phyloP scores from a whole-genome alignment of 2,888 invertebrate species.

The Tryphoninae sp. region DNA sequence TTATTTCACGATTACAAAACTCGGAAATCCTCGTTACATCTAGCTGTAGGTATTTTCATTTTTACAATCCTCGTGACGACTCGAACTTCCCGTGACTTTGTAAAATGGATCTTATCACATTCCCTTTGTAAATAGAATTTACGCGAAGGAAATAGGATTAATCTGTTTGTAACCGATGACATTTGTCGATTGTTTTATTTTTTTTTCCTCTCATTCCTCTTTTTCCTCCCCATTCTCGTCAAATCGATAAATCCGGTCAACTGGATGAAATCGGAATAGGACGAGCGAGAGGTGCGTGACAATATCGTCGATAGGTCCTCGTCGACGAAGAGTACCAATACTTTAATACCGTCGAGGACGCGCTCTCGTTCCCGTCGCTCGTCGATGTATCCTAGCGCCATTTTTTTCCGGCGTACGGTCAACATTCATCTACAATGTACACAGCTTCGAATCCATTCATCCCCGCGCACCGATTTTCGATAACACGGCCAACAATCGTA shows the following conservation, averaged over 20 bases:
- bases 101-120: not conserved
- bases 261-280: constrained; percentile 24
- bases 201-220: not conserved
- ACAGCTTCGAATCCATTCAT: constrained; percentile 72
- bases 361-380: constrained; percentile 31
- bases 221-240: constrained; percentile 10
- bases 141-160: constrained; percentile 7
- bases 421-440: constrained; percentile 77
- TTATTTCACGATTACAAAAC: too few species aligned
- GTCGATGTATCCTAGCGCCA: constrained; percentile 31
- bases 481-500: constrained; percentile 6
- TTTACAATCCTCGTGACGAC: too few species aligned
- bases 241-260: constrained; percentile 57
- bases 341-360: constrained; percentile 43
- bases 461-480: constrained; percentile 5
- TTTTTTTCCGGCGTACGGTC: constrained; percentile 70
- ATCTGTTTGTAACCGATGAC: constrained; percentile 20
- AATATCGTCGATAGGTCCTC: constrained; percentile 1
- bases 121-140: not conserved
- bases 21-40: too few species aligned
- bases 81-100: too few species aligned
- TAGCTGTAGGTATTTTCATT: too few species aligned
- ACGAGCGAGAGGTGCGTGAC: constrained; percentile 2
- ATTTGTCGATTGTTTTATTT: not conserved
- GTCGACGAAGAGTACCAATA: constrained; percentile 37